These are phyloP conservation scores for Tokudaia tokunoshimensis DNA, from an alignment of 2,797 vertebrate species.

Conservation along the genomic window DNA sequence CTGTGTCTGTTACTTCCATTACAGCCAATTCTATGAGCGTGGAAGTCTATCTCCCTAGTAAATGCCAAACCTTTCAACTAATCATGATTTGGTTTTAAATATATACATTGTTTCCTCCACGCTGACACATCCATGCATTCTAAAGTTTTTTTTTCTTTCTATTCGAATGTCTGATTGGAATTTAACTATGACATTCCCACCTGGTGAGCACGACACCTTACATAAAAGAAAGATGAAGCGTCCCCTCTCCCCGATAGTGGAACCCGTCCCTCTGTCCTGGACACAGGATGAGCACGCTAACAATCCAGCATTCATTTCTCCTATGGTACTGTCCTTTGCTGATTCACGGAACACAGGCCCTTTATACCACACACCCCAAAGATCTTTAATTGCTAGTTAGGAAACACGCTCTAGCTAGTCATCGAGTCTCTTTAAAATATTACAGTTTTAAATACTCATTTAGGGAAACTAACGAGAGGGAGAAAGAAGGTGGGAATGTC, in stretches of 20 bases:
- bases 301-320: constrained; percentile 53
- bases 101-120: constrained; percentile 14
- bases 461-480: constrained; percentile 79
- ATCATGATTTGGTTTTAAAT: constrained; percentile 45
- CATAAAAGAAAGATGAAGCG: constrained; percentile 41
- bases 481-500: constrained; percentile 80
- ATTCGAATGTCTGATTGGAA: neutral
- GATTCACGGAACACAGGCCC: constrained; percentile 49
- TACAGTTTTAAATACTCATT: constrained; percentile 77
- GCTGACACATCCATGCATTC: neutral
- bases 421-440: constrained; percentile 75
- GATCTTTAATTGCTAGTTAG: constrained; percentile 78
- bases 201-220: constrained; percentile 20
- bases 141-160: neutral
- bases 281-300: constrained; percentile 32
- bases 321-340: constrained; percentile 17
- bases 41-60: neutral
- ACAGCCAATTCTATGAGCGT: neutral
- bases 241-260: neutral
- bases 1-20: neutral
- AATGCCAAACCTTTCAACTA: constrained; percentile 56
- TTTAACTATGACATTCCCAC: constrained; percentile 43
- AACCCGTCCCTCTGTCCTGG: neutral
- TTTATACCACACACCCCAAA: constrained; percentile 75
- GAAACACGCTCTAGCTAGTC: constrained; percentile 75